Evolutionary conservation across 2,888 invertebrate genomes (phyloP).

Genomic region (Dryomyza anilis): DNA sequence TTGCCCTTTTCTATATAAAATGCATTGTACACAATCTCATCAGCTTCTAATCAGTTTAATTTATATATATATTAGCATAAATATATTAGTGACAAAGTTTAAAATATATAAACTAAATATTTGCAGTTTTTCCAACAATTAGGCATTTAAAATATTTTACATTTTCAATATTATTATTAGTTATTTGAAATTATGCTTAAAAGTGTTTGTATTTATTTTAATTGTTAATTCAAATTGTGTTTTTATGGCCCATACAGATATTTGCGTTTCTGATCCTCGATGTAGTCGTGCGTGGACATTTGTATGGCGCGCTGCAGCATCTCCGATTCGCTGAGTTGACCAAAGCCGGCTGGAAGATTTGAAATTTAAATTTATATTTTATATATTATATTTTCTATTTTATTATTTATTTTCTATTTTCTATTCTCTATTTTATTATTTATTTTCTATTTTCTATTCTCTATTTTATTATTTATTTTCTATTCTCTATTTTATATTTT

Average conservation of each 20-base stretch:
- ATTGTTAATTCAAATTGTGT: not conserved
- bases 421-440: not conserved
- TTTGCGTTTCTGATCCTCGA: slow-evolving; percentile 59
- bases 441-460: not conserved
- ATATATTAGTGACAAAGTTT: slow-evolving; percentile 4
- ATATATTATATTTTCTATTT: not conserved
- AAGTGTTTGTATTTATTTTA: not conserved
- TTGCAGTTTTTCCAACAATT: not conserved
- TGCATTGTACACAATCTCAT: too few species aligned
- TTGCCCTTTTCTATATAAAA: too few species aligned
- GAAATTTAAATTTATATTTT: not conserved
- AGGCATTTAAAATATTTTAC: too few species aligned
- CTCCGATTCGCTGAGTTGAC: slow-evolving; percentile 56
- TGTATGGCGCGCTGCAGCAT: slow-evolving; percentile 61
- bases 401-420: too few species aligned
- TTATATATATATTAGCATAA: not conserved
- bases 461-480: not conserved
- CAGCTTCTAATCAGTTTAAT: too few species aligned
- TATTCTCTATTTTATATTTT: too few species aligned
- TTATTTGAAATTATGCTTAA: not conserved
- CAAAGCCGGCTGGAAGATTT: slow-evolving; percentile 37
- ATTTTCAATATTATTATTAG: not conserved
- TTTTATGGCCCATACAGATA: slow-evolving; percentile 51
- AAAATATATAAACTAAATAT: too few species aligned
- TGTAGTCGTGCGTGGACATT: slow-evolving; percentile 60